Evolutionary conservation across 2,113 vertebrate species (phyloP).

Genomic region (Ciconia stormi): DNA sequence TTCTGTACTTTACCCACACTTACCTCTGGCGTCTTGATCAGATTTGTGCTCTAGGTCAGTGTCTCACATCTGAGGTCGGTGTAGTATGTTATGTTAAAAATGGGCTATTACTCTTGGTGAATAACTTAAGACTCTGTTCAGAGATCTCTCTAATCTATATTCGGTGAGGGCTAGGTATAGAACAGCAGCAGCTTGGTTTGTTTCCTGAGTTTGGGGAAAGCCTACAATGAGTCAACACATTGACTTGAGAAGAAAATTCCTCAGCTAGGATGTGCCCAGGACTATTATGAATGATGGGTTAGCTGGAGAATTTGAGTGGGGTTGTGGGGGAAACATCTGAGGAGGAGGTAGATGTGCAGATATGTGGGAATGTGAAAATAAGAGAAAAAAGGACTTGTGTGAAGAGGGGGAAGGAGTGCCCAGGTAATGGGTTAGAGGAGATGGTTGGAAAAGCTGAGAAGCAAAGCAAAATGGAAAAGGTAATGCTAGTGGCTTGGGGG

Average conservation of each 20-base stretch:
- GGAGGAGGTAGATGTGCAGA: neutral
- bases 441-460: neutral
- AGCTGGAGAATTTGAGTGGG: neutral
- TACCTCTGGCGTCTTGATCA: neutral
- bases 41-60: neutral
- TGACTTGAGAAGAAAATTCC: neutral
- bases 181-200: neutral
- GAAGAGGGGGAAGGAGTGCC: neutral
- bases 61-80: neutral
- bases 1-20: neutral
- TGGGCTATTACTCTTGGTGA: neutral
- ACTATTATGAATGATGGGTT: neutral
- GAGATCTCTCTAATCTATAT: neutral
- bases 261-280: neutral
- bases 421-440: neutral
- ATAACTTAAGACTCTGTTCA: neutral
- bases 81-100: neutral
- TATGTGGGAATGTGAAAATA: neutral
- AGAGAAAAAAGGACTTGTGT: neutral
- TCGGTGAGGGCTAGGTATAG: neutral
- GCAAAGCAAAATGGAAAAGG: neutral
- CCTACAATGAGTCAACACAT: neutral
- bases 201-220: neutral
- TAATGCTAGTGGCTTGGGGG: neutral
- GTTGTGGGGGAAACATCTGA: neutral